These are phyloP conservation scores for Steinernema khuongi DNA, from an alignment of 1,140 invertebrate genomes.

Conservation along the genomic window DNA sequence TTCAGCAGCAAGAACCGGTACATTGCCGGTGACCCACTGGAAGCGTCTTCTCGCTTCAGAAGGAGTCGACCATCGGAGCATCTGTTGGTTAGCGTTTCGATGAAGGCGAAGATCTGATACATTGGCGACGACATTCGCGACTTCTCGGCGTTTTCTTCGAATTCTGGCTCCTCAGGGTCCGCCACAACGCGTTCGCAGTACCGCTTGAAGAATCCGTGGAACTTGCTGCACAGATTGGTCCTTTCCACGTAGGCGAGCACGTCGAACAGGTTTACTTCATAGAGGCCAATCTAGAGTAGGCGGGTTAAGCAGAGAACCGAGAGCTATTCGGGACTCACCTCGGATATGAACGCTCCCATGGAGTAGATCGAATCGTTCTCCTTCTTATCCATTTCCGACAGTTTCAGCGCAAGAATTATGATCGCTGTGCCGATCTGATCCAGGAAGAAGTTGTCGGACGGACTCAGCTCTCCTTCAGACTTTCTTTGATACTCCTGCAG, in stretches of 20 bases:
- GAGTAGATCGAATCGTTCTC: not conserved
- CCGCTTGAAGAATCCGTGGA: slow-evolving; percentile 45
- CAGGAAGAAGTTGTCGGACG: not conserved
- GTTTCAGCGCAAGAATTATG: slow-evolving; percentile 12
- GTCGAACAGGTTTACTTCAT: slow-evolving; percentile 46
- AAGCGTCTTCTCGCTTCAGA: slow-evolving; percentile 48
- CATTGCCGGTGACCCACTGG: slow-evolving; percentile 63
- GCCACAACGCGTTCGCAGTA: not conserved
- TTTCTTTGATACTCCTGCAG: not conserved
- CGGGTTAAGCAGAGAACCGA: no score
- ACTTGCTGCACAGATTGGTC: slow-evolving; percentile 46
- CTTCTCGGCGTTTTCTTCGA: slow-evolving; percentile 24
- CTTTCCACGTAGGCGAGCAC: slow-evolving; percentile 42
- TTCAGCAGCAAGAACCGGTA: slow-evolving; percentile 77
- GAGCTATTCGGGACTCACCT: no score
- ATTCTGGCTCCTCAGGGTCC: not conserved
- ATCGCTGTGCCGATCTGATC: not conserved
- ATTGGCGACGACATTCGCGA: slow-evolving; percentile 31
- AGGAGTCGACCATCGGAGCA: slow-evolving; percentile 30
- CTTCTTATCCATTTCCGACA: not conserved
- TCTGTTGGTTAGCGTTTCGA: slow-evolving; percentile 32
- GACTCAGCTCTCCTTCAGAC: not conserved
- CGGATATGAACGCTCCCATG: slow-evolving; percentile 25
- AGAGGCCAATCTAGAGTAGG: slow-evolving; percentile 40
- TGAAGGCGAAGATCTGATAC: slow-evolving; percentile 32